phyloP scores from a whole-genome alignment of 2,113 vertebrate species.

The Dipodomys stephensi region DNA sequence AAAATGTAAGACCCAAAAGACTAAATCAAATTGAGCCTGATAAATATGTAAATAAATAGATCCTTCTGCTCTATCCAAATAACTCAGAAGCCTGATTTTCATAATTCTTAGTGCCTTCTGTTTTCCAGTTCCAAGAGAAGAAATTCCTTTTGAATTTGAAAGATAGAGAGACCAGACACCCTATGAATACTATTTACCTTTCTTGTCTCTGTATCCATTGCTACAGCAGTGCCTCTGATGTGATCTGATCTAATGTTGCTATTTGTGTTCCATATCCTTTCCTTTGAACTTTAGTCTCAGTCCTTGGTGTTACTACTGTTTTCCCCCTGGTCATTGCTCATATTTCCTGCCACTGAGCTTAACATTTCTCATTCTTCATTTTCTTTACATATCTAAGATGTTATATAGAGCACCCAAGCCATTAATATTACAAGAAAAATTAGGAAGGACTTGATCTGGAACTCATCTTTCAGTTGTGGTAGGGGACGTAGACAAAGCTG shows the following conservation, averaged over 20 bases:
- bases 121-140: not conserved
- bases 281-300: not conserved
- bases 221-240: not conserved
- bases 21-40: slow-evolving; percentile 42
- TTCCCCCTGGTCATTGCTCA: not conserved
- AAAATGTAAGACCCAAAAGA: not conserved
- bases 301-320: too few species aligned
- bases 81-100: slow-evolving; percentile 35
- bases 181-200: not conserved
- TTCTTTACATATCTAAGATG: slow-evolving; percentile 5
- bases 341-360: not conserved
- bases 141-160: not conserved
- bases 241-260: not conserved
- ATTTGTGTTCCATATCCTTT: not conserved
- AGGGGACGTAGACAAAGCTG: not conserved
- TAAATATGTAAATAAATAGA: not conserved
- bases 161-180: not conserved
- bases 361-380: slow-evolving; percentile 25
- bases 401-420: not conserved
- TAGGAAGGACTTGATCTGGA: not conserved
- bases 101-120: not conserved
- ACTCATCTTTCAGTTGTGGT: not conserved
- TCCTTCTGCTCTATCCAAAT: not conserved
- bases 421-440: not conserved
- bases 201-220: not conserved